Conservation (phyloP, 2,113 vertebrate species). For the Ailuropoda melanoleuca region DNA sequence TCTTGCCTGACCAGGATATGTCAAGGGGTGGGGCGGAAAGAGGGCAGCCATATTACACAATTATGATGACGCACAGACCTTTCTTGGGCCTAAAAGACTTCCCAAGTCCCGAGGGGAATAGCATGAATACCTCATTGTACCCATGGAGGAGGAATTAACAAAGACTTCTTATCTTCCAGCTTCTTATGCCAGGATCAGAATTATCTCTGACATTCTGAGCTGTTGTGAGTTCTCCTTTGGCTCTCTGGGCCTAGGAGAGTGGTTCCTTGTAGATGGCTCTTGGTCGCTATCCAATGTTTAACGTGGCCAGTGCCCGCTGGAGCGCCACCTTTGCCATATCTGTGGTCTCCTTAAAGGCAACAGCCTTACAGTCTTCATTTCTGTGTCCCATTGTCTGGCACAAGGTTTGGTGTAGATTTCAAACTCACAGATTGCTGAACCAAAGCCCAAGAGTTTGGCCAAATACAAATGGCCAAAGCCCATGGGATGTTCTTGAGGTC, state of each 20-base stretch:
- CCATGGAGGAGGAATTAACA: constrained; percentile 65
- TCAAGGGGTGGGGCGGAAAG: constrained; percentile 51
- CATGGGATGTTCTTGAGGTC: neutral
- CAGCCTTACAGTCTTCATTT: neutral
- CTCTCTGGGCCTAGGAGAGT: neutral
- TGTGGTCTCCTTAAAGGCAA: neutral
- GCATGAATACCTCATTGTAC: constrained; percentile 78
- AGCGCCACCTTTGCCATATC: neutral
- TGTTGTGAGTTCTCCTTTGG: neutral
- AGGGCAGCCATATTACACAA: constrained; percentile 63
- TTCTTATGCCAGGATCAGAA: constrained; percentile 1
- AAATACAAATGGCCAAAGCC: neutral
- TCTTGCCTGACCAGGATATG: constrained; percentile 50
- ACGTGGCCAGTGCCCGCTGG: neutral
- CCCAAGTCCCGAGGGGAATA: constrained; percentile 61
- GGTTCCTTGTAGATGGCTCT: neutral
- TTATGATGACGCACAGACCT: constrained; percentile 67
- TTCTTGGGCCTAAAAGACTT: constrained; percentile 69
- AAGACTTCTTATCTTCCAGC: constrained; percentile 73
- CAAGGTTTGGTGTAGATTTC: neutral
- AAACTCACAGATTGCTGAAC: neutral
- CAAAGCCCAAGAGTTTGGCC: neutral
- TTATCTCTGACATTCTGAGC: constrained; percentile 62
- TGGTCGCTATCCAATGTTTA: neutral
- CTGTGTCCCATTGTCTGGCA: neutral